Evolutionary conservation across 2,888 invertebrate species (phyloP).

Genomic region (Prenolepis imparis): DNA sequence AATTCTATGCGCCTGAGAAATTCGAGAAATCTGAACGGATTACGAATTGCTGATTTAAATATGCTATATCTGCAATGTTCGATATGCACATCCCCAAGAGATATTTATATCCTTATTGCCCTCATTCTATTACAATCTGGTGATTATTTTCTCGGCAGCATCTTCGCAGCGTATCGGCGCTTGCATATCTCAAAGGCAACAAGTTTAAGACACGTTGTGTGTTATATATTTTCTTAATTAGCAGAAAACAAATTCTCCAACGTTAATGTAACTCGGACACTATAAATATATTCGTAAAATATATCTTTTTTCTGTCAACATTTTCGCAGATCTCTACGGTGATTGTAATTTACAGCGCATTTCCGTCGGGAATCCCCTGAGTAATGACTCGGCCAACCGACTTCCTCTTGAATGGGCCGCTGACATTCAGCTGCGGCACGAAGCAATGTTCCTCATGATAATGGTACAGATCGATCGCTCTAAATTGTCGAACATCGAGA

Average conservation of each 20-base stretch:
- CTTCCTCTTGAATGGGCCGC: conserved; percentile 39
- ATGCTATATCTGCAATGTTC: conserved; percentile 25
- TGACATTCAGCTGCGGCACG: conserved; percentile 50
- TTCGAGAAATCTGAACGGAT: conserved; percentile 2
- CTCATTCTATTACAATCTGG: conserved; percentile 20
- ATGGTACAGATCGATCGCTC: conserved; percentile 55
- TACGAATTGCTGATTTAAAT: conserved; percentile 26
- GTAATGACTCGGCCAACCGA: conserved; percentile 35
- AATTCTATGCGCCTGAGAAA: neutral
- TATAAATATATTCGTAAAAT: neutral
- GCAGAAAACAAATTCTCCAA: neutral
- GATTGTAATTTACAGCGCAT: conserved; percentile 31
- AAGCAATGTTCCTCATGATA: conserved; percentile 48
- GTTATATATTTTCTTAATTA: neutral
- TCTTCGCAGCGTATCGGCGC: neutral
- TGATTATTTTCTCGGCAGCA: conserved; percentile 35
- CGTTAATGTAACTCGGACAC: neutral
- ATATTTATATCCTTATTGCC: conserved; percentile 43
- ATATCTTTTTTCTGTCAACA: neutral
- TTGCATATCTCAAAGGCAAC: neutral
- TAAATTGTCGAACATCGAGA: conserved; percentile 50
- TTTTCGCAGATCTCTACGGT: conserved; percentile 10
- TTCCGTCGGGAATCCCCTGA: conserved; percentile 37
- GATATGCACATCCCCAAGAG: conserved; percentile 5
- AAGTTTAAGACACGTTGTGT: neutral